phyloP scores from a whole-genome alignment of 2,113 vertebrate genomes.

The Peucedramus taeniatus region DNA sequence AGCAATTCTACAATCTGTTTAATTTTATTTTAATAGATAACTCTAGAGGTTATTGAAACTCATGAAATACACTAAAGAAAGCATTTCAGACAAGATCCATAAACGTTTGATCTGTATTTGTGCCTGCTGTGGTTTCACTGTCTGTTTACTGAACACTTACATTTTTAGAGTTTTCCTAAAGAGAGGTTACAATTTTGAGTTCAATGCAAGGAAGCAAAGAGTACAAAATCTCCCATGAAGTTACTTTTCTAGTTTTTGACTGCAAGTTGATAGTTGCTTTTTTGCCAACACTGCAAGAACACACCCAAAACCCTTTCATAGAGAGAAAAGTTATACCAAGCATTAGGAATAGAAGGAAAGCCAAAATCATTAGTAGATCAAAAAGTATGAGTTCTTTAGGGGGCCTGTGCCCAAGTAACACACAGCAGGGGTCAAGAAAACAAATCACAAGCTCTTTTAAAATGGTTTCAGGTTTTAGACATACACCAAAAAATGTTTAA shows the following conservation, averaged over 20 bases:
- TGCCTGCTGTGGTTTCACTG: not conserved
- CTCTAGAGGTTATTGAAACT: not conserved
- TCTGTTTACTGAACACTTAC: not conserved
- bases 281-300: not conserved
- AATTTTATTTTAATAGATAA: not conserved
- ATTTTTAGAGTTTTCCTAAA: not conserved
- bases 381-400: not conserved
- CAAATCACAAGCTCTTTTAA: not conserved
- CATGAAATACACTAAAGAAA: not conserved
- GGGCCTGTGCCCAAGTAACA: not conserved
- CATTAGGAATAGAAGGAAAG: not conserved
- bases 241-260: not conserved
- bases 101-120: not conserved
- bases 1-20: not conserved
- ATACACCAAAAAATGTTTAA: not conserved
- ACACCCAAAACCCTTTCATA: not conserved
- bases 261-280: not conserved
- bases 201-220: not conserved
- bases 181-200: not conserved
- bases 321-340: not conserved
- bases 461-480: not conserved
- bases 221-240: not conserved
- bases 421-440: not conserved
- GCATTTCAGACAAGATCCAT: not conserved
- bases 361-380: not conserved